Evolutionary conservation across 2,888 invertebrate genomes (phyloP).

Genomic region (Frankliniella intonsa): DNA sequence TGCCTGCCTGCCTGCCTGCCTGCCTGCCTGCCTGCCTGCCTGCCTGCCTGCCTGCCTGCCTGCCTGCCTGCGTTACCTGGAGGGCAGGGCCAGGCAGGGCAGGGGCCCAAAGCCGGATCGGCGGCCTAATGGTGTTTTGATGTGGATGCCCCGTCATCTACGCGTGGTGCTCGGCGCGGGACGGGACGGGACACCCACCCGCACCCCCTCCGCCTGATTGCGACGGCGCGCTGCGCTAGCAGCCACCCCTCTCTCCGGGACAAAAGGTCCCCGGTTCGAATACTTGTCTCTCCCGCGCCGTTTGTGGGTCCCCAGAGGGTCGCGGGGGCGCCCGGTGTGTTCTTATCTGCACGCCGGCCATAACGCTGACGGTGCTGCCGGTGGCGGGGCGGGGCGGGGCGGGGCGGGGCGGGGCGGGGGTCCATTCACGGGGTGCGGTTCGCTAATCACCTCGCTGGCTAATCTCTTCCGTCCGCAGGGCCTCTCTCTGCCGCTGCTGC

Average conservation of each 20-base stretch:
- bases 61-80: neutral
- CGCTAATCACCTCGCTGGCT: neutral
- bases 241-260: no score
- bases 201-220: neutral
- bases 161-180: neutral
- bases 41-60: no score
- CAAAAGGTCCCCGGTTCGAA: no score
- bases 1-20: neutral
- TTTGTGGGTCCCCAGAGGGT: no score
- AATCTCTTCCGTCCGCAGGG: neutral
- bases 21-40: neutral
- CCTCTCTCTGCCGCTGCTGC: neutral
- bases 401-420: neutral
- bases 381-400: no score
- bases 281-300: no score
- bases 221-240: neutral
- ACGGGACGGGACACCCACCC: no score
- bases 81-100: neutral
- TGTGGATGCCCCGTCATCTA: neutral
- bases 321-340: no score
- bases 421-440: neutral
- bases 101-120: neutral
- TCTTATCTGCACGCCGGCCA: no score
- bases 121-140: constrained; percentile 17
- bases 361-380: no score